Base-by-base conservation (phyloP, 2,888 invertebrate genomes). In the Pseudococcus jackbeardsleyi region DNA sequence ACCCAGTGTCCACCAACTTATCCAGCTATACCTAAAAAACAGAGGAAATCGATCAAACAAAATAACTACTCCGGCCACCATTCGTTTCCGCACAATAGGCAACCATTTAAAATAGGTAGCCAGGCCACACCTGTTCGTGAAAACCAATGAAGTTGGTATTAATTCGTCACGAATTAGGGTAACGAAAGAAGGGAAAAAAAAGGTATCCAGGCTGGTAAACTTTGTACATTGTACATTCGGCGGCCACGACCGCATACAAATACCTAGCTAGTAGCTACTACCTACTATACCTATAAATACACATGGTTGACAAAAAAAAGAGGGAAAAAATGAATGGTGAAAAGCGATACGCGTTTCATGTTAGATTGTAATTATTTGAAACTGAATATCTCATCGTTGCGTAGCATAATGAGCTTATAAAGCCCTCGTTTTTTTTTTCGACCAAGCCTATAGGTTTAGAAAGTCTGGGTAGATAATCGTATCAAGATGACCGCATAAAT, bases 111-210 rank as follows among this genome's bases (percentile, higher is more conserved):
- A 64, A 64, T 22, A 42, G 42, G 72, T 72, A 72, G 72, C 72
- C 33, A 64, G 33, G 72, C 72, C 72, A 72, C 72, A 72, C 72
- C 72, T 82, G 79, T 82, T 82, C 79, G 17, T 82, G 79, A 82
- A 82, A 82, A 82, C 79, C 79, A 82, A 82, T 82, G 79, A 82
- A 82, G 79, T 82, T 46, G 79, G 46, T 82, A 82, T 82, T 82
- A 82, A 79, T 79, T 79, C 46, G 77, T 39, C 33, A 77, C 77
- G 79, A 42, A 82, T 82, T 82, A 82, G 79, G 46, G 79, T 82
- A 46, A 46, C 46, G 79, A 82, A 72, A 72, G 33, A 33, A 72
- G 72, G 72, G n/a, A n/a, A 33, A 72, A 72, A 82, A 82, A 82
- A n/a, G 42, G 77, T 77, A 77, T 77, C 64, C 46, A 82, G 39